Evolutionary conservation across 2,888 invertebrate genomes (phyloP).

Genomic region (Hypomecis atomaria): DNA sequence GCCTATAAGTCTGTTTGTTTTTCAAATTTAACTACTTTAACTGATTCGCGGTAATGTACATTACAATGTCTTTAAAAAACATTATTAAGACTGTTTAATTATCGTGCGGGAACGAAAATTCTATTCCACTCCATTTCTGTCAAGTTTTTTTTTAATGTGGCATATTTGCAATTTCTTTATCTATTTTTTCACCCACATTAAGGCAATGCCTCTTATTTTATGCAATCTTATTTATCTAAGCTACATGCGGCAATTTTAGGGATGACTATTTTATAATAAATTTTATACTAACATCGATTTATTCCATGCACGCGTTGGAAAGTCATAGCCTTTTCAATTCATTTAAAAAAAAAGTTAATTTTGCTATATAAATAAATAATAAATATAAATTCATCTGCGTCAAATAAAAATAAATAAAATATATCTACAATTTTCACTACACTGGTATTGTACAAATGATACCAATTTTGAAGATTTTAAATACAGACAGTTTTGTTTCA

Average conservation of each 20-base stretch:
- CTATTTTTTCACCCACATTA: not conserved
- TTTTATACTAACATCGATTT: slow-evolving; percentile 41
- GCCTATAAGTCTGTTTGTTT: too few relatives aligned
- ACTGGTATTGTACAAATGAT: slow-evolving; percentile 27
- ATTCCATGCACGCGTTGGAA: slow-evolving; percentile 16
- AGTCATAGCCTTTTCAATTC: slow-evolving; percentile 39
- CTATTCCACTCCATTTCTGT: too few relatives aligned
- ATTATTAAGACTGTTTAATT: too few relatives aligned
- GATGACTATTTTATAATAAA: slow-evolving; percentile 30
- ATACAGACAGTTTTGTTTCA: not conserved
- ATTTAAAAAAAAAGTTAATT: slow-evolving; percentile 31
- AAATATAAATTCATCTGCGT: slow-evolving; percentile 71
- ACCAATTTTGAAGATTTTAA: slow-evolving; percentile 3
- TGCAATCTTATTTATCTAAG: slow-evolving; percentile 58
- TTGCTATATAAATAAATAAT: slow-evolving; percentile 45
- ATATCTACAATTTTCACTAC: slow-evolving; percentile 43
- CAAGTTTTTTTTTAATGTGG: too few relatives aligned
- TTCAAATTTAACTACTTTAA: too few relatives aligned
- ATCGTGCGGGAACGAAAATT: too few relatives aligned
- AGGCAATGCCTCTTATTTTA: slow-evolving; percentile 59
- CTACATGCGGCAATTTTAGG: slow-evolving; percentile 60
- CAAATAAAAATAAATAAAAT: slow-evolving; percentile 58
- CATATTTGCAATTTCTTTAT: too few relatives aligned
- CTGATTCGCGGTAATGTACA: too few relatives aligned
- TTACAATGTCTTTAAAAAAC: too few relatives aligned